These are phyloP conservation scores for Pelecanoides urinatrix DNA, from an alignment of 2,113 vertebrate genomes.

Conservation along the genomic window DNA sequence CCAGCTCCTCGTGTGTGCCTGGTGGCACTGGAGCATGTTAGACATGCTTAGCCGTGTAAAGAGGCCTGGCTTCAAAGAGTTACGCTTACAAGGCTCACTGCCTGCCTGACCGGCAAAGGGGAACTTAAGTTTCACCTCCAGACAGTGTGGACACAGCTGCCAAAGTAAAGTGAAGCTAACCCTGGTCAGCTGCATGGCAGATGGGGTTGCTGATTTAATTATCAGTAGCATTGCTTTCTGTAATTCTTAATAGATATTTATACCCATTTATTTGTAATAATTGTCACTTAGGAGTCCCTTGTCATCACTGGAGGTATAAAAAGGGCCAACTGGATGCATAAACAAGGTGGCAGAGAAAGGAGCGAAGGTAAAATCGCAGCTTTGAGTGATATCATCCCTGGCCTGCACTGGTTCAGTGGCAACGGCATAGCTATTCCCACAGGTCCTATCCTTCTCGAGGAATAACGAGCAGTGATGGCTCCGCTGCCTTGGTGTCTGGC, in stretches of 20 bases:
- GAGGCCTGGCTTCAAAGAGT: constrained; percentile 27
- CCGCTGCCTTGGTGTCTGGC: not conserved
- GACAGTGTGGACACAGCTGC: constrained; percentile 1
- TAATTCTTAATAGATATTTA: not conserved
- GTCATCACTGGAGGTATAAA: not conserved
- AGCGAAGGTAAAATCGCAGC: not conserved
- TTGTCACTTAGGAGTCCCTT: not conserved
- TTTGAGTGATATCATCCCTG: not conserved
- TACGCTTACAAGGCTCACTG: not conserved
- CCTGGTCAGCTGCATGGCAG: not conserved
- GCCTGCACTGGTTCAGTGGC: not conserved
- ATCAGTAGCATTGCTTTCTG: not conserved
- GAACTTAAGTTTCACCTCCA: constrained; percentile 14
- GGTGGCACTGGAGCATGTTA: not conserved
- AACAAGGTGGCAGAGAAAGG: not conserved
- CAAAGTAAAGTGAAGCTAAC: not conserved
- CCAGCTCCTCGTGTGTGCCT: not conserved
- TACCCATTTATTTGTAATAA: not conserved
- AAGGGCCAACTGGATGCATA: not conserved
- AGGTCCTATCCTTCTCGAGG: not conserved
- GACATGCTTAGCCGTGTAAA: not conserved
- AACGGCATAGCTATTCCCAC: not conserved
- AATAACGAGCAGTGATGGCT: not conserved
- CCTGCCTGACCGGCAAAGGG: not conserved
- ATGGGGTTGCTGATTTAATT: not conserved